Conservation (phyloP, 2,888 invertebrate species). For the Oligia strigilis region DNA sequence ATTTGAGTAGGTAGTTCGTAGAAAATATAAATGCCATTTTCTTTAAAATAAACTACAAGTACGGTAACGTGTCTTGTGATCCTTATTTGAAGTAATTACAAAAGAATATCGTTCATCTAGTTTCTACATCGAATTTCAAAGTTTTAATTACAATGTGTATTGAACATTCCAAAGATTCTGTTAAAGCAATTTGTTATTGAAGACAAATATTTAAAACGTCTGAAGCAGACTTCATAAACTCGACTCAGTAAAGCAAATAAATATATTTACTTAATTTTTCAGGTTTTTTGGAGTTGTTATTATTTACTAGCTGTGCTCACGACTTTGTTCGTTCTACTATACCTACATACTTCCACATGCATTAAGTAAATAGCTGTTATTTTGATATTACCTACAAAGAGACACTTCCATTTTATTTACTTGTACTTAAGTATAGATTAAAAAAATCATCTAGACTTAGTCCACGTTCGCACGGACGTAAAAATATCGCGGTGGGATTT, state of each 20-base stretch:
- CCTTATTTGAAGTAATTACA: not conserved
- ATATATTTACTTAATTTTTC: no score
- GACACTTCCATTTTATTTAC: no score
- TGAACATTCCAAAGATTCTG: constrained; percentile 7
- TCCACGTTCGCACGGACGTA: no score
- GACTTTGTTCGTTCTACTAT: no score
- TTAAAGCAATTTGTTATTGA: constrained; percentile 19
- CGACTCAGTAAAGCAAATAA: not conserved
- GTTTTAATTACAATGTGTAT: constrained; percentile 17
- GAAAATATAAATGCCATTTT: not conserved
- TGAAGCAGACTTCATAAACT: constrained; percentile 2
- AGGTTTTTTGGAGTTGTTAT: not conserved
- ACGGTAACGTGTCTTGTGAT: not conserved
- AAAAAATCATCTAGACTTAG: no score
- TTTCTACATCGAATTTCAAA: constrained; percentile 15
- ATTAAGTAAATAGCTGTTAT: no score
- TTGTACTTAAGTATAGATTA: no score
- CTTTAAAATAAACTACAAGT: not conserved
- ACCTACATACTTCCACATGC: no score
- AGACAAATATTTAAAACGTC: constrained; percentile 23
- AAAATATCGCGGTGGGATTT: no score
- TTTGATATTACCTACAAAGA: no score
- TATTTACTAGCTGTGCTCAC: not conserved
- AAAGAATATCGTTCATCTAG: constrained; percentile 8
- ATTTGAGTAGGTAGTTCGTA: not conserved